Conservation (phyloP, 1,140 invertebrate genomes). For the Aphaenogaster rudis region DNA sequence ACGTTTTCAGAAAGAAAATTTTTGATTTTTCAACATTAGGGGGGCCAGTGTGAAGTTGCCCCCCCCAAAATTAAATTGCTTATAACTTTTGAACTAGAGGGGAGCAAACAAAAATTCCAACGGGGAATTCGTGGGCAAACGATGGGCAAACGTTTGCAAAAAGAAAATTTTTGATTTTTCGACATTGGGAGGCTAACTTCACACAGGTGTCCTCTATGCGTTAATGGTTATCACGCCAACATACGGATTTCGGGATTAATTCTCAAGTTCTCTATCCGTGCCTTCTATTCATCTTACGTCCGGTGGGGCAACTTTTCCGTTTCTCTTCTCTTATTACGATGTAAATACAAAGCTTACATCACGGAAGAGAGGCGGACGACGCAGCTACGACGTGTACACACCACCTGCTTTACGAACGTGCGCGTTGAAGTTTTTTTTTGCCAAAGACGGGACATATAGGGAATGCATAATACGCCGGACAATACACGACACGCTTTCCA, state of each 20-base stretch:
- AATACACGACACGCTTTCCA: conserved; percentile 76
- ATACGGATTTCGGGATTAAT: conserved; percentile 22
- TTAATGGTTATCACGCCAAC: neutral
- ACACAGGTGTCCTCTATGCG: too few relatives aligned
- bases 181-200: too few relatives aligned
- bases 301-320: neutral
- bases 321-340: conserved; percentile 62
- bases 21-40: too few relatives aligned
- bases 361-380: conserved; percentile 51
- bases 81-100: too few relatives aligned
- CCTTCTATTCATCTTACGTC: conserved; percentile 65
- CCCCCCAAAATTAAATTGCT: too few relatives aligned
- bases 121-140: too few relatives aligned
- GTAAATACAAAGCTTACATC: conserved; percentile 76
- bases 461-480: conserved; percentile 76
- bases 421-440: conserved; percentile 69
- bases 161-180: too few relatives aligned
- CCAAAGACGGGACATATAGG: conserved; percentile 74
- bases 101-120: too few relatives aligned
- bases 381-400: conserved; percentile 58
- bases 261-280: neutral
- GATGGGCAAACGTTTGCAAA: too few relatives aligned
- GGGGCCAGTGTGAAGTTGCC: too few relatives aligned
- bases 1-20: too few relatives aligned
- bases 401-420: conserved; percentile 59